Conservation (phyloP, 2,113 vertebrate species). For the Lophius piscatorius region DNA sequence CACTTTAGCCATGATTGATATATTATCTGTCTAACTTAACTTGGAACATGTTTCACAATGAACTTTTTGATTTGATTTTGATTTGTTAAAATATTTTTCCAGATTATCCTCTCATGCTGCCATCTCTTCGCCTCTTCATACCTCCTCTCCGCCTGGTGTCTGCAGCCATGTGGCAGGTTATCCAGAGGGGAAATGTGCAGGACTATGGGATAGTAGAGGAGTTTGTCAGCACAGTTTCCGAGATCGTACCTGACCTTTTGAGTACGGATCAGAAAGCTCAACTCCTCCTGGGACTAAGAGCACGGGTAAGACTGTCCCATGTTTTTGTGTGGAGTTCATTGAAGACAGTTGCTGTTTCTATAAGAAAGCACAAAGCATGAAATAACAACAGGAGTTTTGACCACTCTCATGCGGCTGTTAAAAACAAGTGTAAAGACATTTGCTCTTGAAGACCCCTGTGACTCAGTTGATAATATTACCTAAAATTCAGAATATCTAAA, state of each 20-base stretch:
- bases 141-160: slow-evolving; percentile 76
- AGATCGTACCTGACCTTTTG: slow-evolving; percentile 75
- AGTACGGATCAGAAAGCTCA: slow-evolving; percentile 81
- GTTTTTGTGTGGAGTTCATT: no score
- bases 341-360: no score
- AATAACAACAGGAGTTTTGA: no score
- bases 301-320: slow-evolving; percentile 70
- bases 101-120: slow-evolving; percentile 62
- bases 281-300: slow-evolving; percentile 81
- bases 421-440: no score
- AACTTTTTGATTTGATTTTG: background rate
- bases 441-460: no score
- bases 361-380: background rate
- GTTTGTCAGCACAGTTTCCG: slow-evolving; percentile 76
- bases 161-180: slow-evolving; percentile 77
- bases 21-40: background rate
- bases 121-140: slow-evolving; percentile 71
- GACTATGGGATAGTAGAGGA: slow-evolving; percentile 79
- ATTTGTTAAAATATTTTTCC: background rate
- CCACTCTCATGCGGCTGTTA: no score
- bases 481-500: no score
- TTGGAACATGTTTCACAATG: background rate
- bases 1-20: background rate
- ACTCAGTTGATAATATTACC: background rate
- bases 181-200: slow-evolving; percentile 67